Evolutionary conservation across 2,888 invertebrate species (phyloP).

Genomic region (Pyrrhia umbra): DNA sequence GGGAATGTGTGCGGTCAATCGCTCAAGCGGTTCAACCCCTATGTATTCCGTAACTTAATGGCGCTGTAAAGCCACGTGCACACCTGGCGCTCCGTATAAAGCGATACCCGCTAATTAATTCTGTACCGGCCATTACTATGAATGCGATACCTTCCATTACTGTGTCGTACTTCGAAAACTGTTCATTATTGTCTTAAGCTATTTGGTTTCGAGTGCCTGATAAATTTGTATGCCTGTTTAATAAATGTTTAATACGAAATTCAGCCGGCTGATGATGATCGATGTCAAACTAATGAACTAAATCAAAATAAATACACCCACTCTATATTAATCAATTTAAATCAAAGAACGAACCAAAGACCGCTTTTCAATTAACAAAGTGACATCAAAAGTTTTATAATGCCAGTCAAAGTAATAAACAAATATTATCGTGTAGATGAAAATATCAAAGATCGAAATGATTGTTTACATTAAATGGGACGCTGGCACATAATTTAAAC

Average conservation of each 20-base stretch:
- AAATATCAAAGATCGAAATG: conserved; percentile 67
- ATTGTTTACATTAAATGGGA: conserved; percentile 75
- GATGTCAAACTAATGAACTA: conserved; percentile 37
- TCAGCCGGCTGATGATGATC: conserved; percentile 45
- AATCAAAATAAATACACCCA: conserved; percentile 45
- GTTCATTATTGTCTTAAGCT: conserved; percentile 66
- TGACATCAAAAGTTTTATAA: conserved; percentile 51
- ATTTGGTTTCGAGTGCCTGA: conserved; percentile 10
- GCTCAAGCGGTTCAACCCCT: conserved; percentile 76
- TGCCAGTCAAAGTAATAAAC: conserved; percentile 48
- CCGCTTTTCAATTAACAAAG: conserved; percentile 55
- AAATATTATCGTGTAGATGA: conserved; percentile 55
- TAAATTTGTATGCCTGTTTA: conserved; percentile 1
- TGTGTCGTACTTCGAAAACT: conserved; percentile 71
- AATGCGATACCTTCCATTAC: conserved; percentile 79
- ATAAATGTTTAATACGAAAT: conserved; percentile 4
- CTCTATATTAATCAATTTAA: conserved; percentile 50
- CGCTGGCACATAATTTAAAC: conserved; percentile 79
- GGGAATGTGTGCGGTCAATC: conserved; percentile 75
- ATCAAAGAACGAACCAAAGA: conserved; percentile 48
- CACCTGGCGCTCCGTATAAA: conserved; percentile 80
- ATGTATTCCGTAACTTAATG: conserved; percentile 78
- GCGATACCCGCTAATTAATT: conserved; percentile 85
- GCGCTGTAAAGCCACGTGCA: conserved; percentile 81
- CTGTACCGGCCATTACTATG: conserved; percentile 79